phyloP scores from a whole-genome alignment of 1,140 invertebrate species.

The Drosophila ficusphila region DNA sequence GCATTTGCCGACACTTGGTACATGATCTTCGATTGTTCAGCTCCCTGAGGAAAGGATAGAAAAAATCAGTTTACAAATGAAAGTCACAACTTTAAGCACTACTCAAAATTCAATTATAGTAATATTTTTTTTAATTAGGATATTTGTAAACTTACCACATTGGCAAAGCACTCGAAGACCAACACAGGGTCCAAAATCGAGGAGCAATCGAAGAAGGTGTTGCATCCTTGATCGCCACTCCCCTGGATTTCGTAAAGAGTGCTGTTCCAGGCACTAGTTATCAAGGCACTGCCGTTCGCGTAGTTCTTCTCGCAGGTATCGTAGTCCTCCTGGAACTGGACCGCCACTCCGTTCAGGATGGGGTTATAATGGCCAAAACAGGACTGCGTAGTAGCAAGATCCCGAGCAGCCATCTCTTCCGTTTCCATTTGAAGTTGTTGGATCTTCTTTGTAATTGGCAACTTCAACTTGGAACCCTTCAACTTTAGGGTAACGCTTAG shows the following conservation, averaged over 20 bases:
- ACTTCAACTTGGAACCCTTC: slow-evolving; percentile 4
- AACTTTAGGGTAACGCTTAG: neutral
- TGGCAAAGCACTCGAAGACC: slow-evolving; percentile 53
- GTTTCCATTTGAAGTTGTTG: slow-evolving; percentile 32
- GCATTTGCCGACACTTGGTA: slow-evolving; percentile 46
- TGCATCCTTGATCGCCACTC: slow-evolving; percentile 5
- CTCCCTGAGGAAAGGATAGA: slow-evolving; percentile 28
- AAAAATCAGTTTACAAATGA: too few species aligned
- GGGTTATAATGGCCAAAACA: slow-evolving; percentile 52
- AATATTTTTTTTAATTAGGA: neutral
- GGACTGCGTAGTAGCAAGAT: neutral
- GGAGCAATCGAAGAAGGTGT: slow-evolving; percentile 19
- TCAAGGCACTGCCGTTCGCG: neutral
- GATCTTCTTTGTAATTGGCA: slow-evolving; percentile 30
- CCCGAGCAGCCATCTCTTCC: slow-evolving; percentile 24
- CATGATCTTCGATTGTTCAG: slow-evolving; percentile 46
- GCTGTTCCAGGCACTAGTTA: slow-evolving; percentile 10
- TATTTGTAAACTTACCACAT: slow-evolving; percentile 22
- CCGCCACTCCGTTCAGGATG: slow-evolving; percentile 14
- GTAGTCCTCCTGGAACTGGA: slow-evolving; percentile 16
- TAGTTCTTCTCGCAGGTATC: neutral
- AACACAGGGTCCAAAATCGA: slow-evolving; percentile 29
- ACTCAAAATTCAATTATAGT: neutral
- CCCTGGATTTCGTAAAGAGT: slow-evolving; percentile 8
- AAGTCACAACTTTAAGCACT: too few species aligned